phyloP scores from a whole-genome alignment of 2,888 invertebrate species.

The Parasteatoda lunata region DNA sequence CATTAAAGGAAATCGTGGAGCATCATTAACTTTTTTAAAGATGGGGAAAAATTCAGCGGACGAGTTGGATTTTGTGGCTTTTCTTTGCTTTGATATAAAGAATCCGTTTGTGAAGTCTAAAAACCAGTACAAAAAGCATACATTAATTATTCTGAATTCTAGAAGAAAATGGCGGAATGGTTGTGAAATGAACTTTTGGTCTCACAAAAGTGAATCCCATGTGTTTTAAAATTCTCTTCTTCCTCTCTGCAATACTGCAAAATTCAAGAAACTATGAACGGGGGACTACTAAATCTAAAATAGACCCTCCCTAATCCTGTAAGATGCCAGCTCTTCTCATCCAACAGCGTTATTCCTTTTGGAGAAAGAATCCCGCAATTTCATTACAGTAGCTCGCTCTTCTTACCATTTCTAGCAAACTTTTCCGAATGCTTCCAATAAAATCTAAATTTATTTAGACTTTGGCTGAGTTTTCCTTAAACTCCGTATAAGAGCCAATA shows the following conservation, averaged over 20 bases:
- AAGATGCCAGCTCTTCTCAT: conserved; percentile 33
- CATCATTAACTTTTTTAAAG: conserved; percentile 25
- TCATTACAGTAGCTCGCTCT: conserved; percentile 55
- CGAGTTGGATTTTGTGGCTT: not conserved
- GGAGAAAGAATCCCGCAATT: conserved; percentile 59
- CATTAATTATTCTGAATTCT: conserved; percentile 63
- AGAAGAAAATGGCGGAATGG: conserved; percentile 45
- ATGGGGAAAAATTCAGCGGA: not conserved
- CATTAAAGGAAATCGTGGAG: conserved; percentile 2
- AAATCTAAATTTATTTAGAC: conserved; percentile 61
- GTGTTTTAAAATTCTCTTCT: conserved; percentile 51
- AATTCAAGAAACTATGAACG: conserved; percentile 51
- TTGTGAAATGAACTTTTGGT: conserved; percentile 60
- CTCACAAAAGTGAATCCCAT: conserved; percentile 51
- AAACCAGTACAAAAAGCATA: conserved; percentile 37
- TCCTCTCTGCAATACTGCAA: conserved; percentile 4
- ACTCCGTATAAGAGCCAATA: not conserved
- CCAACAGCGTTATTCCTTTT: conserved; percentile 18
- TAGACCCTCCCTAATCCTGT: conserved; percentile 51
- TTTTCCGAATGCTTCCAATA: conserved; percentile 53
- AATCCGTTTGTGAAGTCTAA: conserved; percentile 22
- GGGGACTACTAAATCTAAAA: conserved; percentile 65
- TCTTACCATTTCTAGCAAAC: conserved; percentile 1
- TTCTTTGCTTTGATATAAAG: conserved; percentile 18
- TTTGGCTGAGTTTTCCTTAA: not conserved